Evolutionary conservation across 2,113 vertebrate genomes (phyloP).

Genomic region (Lasiurus cinereus): DNA sequence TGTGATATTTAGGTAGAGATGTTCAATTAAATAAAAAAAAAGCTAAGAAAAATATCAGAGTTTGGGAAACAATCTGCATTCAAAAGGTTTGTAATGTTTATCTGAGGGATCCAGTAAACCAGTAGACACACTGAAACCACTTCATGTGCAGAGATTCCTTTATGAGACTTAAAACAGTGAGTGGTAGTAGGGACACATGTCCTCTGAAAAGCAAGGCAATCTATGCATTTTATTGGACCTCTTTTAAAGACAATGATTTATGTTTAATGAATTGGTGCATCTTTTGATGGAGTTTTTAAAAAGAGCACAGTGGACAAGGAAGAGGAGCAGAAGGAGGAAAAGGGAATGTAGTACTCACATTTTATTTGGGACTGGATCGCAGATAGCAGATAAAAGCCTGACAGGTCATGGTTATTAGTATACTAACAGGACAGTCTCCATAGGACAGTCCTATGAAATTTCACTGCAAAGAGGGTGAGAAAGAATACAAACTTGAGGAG

Average conservation of each 20-base stretch:
- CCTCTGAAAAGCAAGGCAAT: not conserved
- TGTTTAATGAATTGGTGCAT: not conserved
- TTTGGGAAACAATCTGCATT: not conserved
- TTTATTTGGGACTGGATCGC: slow-evolving; percentile 3
- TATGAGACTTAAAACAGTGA: not conserved
- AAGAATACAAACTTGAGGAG: not conserved
- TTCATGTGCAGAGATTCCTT: not conserved
- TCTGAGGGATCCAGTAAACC: not conserved
- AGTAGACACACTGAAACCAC: not conserved
- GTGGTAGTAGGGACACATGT: not conserved
- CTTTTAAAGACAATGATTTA: not conserved
- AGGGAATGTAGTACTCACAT: not conserved
- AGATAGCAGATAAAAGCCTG: not conserved
- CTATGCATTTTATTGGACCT: not conserved
- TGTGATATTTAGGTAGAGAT: not conserved
- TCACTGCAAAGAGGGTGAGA: not conserved
- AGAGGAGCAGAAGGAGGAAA: not conserved
- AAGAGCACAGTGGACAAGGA: not conserved
- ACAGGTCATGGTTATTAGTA: not conserved
- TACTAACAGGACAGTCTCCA: not conserved
- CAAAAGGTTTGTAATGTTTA: not conserved
- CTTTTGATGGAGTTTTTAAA: not conserved
- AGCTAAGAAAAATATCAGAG: not conserved
- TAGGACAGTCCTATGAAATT: not conserved
- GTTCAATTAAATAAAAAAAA: not conserved